phyloP scores from a whole-genome alignment of 2,113 vertebrate genomes.

The Hepsetus odoe region DNA sequence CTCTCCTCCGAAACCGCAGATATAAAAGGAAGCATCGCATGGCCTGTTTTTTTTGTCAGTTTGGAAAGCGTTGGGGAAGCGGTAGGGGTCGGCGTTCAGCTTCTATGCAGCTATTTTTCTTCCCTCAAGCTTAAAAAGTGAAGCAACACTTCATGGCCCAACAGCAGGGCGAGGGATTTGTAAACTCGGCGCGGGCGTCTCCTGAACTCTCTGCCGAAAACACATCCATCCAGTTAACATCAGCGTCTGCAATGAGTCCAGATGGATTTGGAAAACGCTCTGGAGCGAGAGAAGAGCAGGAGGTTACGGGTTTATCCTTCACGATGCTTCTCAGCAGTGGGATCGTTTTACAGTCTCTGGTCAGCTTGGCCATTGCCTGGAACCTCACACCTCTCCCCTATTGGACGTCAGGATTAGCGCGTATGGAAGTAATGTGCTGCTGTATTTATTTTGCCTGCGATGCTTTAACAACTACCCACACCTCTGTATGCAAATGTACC shows the following conservation, averaged over 20 bases:
- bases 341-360: background rate
- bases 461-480: no score
- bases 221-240: conserved; percentile 23
- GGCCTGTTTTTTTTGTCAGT: background rate
- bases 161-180: conserved; percentile 16
- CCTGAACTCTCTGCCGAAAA: conserved; percentile 8
- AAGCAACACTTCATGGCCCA: conserved; percentile 3
- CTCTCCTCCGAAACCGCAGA: background rate
- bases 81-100: background rate
- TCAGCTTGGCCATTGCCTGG: conserved; percentile 2
- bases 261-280: background rate
- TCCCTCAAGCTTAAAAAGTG: background rate
- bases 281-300: background rate
- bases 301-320: background rate
- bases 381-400: background rate
- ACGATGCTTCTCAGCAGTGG: background rate
- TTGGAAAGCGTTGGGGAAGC: conserved; percentile 11
- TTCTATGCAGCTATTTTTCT: background rate
- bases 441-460: background rate
- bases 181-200: conserved; percentile 1
- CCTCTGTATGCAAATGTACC: no score
- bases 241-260: background rate
- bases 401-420: background rate
- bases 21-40: background rate
- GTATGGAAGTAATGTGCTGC: background rate